Percentiles rank a stretch among this genome's conserved stretches.
Conservation (phyloP, 2,888 invertebrate genomes). For the Tetragonula carbonaria region DNA sequence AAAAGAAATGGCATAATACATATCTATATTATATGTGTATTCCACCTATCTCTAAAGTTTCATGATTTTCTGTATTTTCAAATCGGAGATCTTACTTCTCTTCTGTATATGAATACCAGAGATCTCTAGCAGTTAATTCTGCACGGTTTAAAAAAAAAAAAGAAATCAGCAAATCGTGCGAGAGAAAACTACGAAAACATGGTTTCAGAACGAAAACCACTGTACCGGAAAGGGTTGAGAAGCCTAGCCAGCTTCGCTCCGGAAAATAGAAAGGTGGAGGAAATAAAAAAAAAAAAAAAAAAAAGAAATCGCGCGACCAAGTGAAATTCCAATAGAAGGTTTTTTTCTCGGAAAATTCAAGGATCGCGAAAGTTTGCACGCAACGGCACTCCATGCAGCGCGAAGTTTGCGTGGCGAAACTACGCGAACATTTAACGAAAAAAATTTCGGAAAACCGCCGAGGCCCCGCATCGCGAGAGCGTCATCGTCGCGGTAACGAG, state of each 20-base stretch:
- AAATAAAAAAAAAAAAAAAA: not conserved
- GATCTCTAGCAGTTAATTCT: too few species aligned
- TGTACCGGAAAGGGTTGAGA: not conserved
- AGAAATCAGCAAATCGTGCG: too few species aligned
- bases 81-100: too few species aligned
- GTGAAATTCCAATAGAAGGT: not conserved
- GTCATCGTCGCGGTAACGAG: slow-evolving; percentile 1
- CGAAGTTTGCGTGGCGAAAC: slow-evolving; percentile 5
- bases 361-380: slow-evolving; percentile 4
- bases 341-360: not conserved
- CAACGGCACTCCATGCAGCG: not conserved
- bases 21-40: too few species aligned
- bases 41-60: too few species aligned
- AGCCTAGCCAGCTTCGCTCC: not conserved
- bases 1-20: too few species aligned
- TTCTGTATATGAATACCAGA: too few species aligned
- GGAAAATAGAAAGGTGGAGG: not conserved
- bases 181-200: too few species aligned
- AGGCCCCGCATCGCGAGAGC: not conserved
- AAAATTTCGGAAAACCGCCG: slow-evolving; percentile 8
- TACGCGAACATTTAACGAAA: slow-evolving; percentile 11
- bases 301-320: not conserved
- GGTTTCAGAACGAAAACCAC: too few species aligned
- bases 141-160: too few species aligned
- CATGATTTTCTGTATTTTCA: too few species aligned